Percentiles rank a stretch among this genome's conserved stretches.
These are phyloP conservation scores for Hemiprocne comata DNA, from an alignment of 2,113 vertebrate genomes.

Conservation along the genomic window DNA sequence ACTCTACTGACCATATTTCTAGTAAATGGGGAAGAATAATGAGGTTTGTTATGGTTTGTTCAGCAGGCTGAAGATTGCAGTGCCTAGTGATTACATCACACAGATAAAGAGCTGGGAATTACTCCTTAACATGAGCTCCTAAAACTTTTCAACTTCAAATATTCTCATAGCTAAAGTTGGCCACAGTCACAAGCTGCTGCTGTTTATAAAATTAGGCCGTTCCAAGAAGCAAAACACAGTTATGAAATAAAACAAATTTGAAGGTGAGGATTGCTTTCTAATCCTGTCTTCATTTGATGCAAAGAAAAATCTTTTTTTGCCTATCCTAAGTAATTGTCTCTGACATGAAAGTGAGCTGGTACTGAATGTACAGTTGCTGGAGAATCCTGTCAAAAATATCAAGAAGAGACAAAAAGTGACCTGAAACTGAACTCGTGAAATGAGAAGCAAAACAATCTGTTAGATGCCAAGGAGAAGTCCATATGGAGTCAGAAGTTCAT, in stretches of 20 bases:
- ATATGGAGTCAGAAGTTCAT: background rate
- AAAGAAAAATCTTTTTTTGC: background rate
- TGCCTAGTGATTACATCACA: background rate
- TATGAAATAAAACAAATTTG: background rate
- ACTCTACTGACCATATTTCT: background rate
- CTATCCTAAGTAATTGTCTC: background rate
- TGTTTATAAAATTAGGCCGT: background rate
- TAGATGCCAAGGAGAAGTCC: conserved; percentile 12
- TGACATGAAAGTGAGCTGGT: background rate
- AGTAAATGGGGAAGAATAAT: background rate
- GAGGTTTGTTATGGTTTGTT: background rate
- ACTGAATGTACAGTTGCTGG: background rate
- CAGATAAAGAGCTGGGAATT: background rate
- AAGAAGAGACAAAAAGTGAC: conserved; percentile 18
- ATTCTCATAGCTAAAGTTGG: background rate
- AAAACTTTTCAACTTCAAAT: background rate
- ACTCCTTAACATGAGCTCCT: background rate
- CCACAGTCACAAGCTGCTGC: background rate
- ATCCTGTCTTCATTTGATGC: background rate
- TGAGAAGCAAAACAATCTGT: conserved; percentile 31
- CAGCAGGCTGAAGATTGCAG: background rate
- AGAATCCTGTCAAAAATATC: conserved; percentile 44
- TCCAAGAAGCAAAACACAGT: background rate
- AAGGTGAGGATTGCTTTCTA: background rate
- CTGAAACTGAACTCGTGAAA: conserved; percentile 41